A percentile compares a stretch with the other conserved stretches of the same genome.
Evolutionary conservation across 1,140 invertebrate species (phyloP).

Genomic region (Scaptomyza montana): DNA sequence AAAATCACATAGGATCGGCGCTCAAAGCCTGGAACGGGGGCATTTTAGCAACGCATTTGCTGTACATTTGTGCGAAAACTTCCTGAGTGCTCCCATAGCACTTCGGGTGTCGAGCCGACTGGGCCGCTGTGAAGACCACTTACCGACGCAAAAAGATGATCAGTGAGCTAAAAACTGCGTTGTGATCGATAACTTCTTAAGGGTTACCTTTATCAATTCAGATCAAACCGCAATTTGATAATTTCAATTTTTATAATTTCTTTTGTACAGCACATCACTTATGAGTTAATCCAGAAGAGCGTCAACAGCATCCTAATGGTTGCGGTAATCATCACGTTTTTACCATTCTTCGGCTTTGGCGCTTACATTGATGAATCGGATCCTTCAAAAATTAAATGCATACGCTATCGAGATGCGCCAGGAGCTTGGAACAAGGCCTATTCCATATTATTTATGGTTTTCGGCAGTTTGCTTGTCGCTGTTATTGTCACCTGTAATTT

Average conservation of each 20-base stretch:
- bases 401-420: constrained; percentile 89
- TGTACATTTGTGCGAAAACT: too few species aligned
- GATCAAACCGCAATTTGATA: too few species aligned
- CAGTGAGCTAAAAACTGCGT: too few species aligned
- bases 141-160: too few species aligned
- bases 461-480: constrained; percentile 89
- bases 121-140: too few species aligned
- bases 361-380: constrained; percentile 87
- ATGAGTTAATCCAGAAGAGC: constrained; percentile 89
- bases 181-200: too few species aligned
- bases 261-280: constrained; percentile 90
- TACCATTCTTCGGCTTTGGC: constrained; percentile 91
- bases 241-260: constrained; percentile 1
- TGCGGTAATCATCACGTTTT: constrained; percentile 88
- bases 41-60: too few species aligned
- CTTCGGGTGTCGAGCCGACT: too few species aligned
- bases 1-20: too few species aligned
- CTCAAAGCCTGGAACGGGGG: too few species aligned
- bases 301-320: constrained; percentile 89
- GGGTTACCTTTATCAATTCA: too few species aligned
- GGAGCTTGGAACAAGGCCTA: constrained; percentile 88
- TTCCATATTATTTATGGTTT: constrained; percentile 90
- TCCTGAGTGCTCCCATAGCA: too few species aligned
- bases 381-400: constrained; percentile 84
- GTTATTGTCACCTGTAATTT: constrained; percentile 92